Base-by-base conservation (phyloP, 2,113 vertebrate genomes). In the Malaclemys terrapin region DNA sequence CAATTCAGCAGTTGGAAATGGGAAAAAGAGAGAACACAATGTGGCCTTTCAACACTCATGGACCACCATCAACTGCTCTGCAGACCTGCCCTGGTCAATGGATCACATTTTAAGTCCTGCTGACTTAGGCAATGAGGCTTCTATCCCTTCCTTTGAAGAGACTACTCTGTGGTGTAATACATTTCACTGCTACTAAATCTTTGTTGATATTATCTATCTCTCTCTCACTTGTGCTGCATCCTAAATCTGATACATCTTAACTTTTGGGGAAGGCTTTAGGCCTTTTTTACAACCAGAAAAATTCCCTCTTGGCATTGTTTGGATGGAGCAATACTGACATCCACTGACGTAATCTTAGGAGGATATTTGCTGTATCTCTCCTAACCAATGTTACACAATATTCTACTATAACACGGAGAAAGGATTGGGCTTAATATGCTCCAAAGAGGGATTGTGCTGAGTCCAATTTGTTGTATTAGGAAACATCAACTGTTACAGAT, bases 321-420 rank as follows among this genome's bases (percentile, higher is more conserved):
- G 83, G 89, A 87, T 97, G 98, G 98, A 97, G 97, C 96, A 98
- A 97, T 94, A 98, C 97, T 98, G 98, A 98, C 98, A 98, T 98
- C 98, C 97, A 97, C 98, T 98, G 98, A 98, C 91, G 98, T 97
- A 97, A 81, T 97, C 95, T 97, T 96, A 79, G 3, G 93, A 94
- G 89, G 89, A 82, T 94, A 59, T 89, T 91, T 95, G 59, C 89
- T 93, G 88, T 93, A 83, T 89, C 84, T 89, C 49, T 90, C 17
- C 56, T 35, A 93, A 92, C n/a, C 62, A 72, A 84, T 76, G 82
- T 88, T 78, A 52, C 52, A n/a, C 85, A 95, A 91, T 93, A 49
- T 80, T 88, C 49, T 47, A 47, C 72, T 91, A 69, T 92, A 84
- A 47, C 81, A 78, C 82, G 84, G 1, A 52, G 81, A 92, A 94